Evolutionary conservation across 2,797 vertebrate genomes (phyloP), one percentile per base, ranked within the genome.

Genomic region (Pygocentrus nattereri): DNA sequence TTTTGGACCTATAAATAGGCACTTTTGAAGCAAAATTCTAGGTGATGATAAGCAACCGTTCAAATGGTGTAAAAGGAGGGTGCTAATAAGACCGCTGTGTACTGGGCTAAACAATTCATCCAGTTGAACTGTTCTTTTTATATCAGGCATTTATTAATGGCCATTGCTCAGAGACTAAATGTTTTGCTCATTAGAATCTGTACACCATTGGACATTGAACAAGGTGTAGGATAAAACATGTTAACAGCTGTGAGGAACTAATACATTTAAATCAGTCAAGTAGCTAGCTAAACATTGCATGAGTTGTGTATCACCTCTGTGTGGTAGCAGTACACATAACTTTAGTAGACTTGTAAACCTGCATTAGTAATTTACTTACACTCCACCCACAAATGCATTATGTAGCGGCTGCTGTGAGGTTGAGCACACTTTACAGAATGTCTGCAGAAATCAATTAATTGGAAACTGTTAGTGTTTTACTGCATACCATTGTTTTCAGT

Each of bases 251-350:
- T 67, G 27, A 3, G 8, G 8, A 25, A 74, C 62, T 47, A 44
- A 12, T 6, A 62, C 68, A 49, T 25, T 27, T 59, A 75, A n/a
- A 30, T 27, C 18, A 67, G 49, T 49, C 23, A 73, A n/a, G 34
- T 65, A 38, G 34, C 31, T 64, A 80, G 41, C 67, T 72, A 21
- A 71, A 50, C 30, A 19, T 23, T 31, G 52, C 76, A 79, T 71
- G 38, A 23, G 10, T 64, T 38, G 1, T 44, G 10, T 11, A 44
- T 44, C 41, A 1, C 41, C 15, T 25, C 47, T 27, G 54, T 44
- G 49, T 41, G 19, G 27, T 25, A 65, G 3, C 59, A 44, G 31
- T 15, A n/a, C 15, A 30, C n/a, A 44, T 41, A n/a, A 38, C 34
- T 38, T 38, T 38, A 34, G 15, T 65, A 38, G 19, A 34, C 38